Evolutionary conservation across 2,113 vertebrate genomes (phyloP).

Genomic region (Rhadina sibilatrix): DNA sequence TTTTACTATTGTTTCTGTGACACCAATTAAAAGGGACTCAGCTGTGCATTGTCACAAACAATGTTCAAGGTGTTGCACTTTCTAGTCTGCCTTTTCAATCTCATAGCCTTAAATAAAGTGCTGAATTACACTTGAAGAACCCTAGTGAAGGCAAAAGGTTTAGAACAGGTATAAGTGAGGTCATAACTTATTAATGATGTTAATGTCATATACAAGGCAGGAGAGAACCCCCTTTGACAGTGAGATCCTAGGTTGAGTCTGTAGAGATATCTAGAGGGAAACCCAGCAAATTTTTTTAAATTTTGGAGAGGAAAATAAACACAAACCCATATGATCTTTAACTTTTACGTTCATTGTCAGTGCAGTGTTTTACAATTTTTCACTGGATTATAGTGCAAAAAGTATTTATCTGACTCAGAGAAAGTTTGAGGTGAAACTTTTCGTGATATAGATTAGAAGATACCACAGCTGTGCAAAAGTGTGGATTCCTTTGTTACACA

Average conservation of each 20-base stretch:
- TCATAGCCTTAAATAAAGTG: neutral
- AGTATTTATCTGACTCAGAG: neutral
- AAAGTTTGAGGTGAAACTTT: neutral
- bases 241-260: neutral
- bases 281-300: neutral
- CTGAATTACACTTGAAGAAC: neutral
- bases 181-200: neutral
- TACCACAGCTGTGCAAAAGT: accelerated
- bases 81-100: neutral
- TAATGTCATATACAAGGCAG: neutral
- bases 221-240: neutral
- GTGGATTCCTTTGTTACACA: neutral
- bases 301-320: neutral
- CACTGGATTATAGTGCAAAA: neutral
- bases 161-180: neutral
- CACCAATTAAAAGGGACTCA: neutral
- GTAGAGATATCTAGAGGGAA: neutral
- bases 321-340: neutral
- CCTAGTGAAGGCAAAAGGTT: neutral
- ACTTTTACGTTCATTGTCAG: neutral
- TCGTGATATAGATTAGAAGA: neutral
- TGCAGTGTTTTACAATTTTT: neutral
- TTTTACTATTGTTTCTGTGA: neutral
- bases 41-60: neutral
- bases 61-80: neutral